These are phyloP conservation scores for Dicycla oo DNA, from an alignment of 2,888 invertebrate species.

Conservation along the genomic window DNA sequence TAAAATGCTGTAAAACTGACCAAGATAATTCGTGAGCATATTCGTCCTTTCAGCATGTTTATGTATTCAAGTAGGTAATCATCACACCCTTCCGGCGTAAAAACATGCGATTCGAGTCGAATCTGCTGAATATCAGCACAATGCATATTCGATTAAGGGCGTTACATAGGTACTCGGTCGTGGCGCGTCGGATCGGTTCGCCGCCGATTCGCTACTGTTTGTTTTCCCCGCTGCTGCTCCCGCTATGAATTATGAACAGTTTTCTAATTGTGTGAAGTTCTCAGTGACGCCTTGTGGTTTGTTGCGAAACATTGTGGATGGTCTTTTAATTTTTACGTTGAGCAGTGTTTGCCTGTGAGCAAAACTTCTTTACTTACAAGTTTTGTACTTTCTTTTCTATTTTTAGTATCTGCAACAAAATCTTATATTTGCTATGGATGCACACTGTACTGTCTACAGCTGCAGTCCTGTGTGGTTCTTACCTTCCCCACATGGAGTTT, in stretches of 20 bases:
- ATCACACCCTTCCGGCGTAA: conserved; percentile 1
- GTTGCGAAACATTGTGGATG: conserved; percentile 24
- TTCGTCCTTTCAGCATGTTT: too few relatives aligned
- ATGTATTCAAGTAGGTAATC: background rate
- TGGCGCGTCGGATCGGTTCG: conserved; percentile 52
- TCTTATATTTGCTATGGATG: background rate
- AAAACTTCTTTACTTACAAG: background rate
- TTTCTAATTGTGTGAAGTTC: conserved; percentile 63
- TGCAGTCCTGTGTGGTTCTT: background rate
- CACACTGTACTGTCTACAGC: background rate
- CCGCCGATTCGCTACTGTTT: conserved; percentile 45
- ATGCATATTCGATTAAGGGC: conserved; percentile 58
- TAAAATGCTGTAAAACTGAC: too few relatives aligned
- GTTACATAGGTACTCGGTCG: conserved; percentile 42
- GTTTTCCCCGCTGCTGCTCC: conserved; percentile 29
- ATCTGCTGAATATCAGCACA: conserved; percentile 21
- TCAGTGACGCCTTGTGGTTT: conserved; percentile 8
- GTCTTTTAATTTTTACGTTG: background rate
- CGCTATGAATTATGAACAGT: conserved; percentile 57
- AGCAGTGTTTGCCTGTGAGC: background rate
- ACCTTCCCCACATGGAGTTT: background rate
- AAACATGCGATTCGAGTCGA: conserved; percentile 16
- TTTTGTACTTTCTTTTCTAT: too few relatives aligned
- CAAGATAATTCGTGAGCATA: too few relatives aligned
- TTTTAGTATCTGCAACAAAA: too few relatives aligned